These are phyloP conservation scores for Drosophila parthenogenetica DNA, from an alignment of 2,888 invertebrate genomes.

Conservation along the genomic window DNA sequence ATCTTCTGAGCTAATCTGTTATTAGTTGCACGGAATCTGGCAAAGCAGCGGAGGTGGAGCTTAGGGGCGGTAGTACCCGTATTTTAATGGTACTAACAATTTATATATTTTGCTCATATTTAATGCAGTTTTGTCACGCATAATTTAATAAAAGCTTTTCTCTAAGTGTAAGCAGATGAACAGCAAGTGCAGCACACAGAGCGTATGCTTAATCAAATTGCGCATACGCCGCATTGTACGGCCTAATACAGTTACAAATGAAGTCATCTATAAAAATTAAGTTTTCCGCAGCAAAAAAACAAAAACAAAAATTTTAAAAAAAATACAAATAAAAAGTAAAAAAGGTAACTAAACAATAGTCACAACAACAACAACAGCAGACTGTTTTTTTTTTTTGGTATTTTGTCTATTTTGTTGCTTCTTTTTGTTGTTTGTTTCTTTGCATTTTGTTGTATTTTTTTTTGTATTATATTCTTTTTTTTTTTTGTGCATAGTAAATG, in stretches of 20 bases:
- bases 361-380: constrained; percentile 41
- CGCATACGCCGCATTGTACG: constrained; percentile 58
- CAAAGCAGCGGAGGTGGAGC: not conserved
- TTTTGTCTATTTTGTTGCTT: constrained; percentile 18
- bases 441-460: constrained; percentile 22
- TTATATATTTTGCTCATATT: not conserved
- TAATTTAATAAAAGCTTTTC: constrained; percentile 13
- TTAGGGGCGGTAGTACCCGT: not conserved
- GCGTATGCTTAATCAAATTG: constrained; percentile 42
- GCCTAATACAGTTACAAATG: constrained; percentile 44
- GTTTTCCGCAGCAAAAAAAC: constrained; percentile 51
- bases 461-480: constrained; percentile 28
- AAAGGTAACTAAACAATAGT: constrained; percentile 39
- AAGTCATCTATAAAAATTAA: constrained; percentile 63
- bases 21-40: constrained; percentile 1
- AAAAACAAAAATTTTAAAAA: constrained; percentile 25
- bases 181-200: constrained; percentile 15
- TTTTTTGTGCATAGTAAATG: constrained; percentile 75
- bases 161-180: too few species aligned
- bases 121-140: constrained; percentile 7
- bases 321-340: constrained; percentile 12
- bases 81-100: not conserved
- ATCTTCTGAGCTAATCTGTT: not conserved
- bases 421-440: constrained; percentile 40
- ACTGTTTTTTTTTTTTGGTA: constrained; percentile 39